These are phyloP conservation scores for Papilio xuthus DNA, from an alignment of 1,140 invertebrate genomes.

Conservation along the genomic window DNA sequence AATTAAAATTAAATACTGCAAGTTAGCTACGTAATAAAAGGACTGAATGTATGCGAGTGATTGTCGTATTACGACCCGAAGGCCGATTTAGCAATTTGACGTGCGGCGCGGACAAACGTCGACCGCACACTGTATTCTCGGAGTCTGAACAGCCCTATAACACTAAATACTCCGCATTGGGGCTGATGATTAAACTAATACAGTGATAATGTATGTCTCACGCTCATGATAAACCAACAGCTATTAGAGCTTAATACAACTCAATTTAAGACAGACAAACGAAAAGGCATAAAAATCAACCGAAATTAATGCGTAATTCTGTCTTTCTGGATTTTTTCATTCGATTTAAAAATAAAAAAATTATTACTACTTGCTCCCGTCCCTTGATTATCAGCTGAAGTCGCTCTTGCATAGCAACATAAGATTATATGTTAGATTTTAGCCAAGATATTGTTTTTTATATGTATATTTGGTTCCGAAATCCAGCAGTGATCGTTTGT, in stretches of 20 bases:
- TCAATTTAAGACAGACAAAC: background rate
- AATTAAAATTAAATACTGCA: conserved; percentile 36
- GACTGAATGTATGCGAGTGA: conserved; percentile 36
- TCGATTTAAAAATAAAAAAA: no score
- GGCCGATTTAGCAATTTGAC: conserved; percentile 43
- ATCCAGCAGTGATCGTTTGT: no score
- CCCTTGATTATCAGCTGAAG: no score
- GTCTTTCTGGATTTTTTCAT: background rate
- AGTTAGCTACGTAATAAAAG: conserved; percentile 44
- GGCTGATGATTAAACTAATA: conserved; percentile 18
- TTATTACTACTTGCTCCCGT: no score
- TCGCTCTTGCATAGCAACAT: no score
- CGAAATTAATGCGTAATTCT: no score
- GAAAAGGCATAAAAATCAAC: no score
- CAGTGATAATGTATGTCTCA: conserved; percentile 4
- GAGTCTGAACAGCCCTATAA: conserved; percentile 14
- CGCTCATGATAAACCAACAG: background rate
- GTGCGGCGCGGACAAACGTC: conserved; percentile 50
- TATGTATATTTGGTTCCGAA: no score
- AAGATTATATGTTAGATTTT: no score
- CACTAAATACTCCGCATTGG: conserved; percentile 12
- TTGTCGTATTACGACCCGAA: conserved; percentile 37
- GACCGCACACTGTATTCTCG: conserved; percentile 50
- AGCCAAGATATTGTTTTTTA: no score
- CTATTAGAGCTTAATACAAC: background rate